Percentiles rank a stretch among this genome's conserved stretches.
Conservation (phyloP, 2,888 invertebrate species). For the Gerosis bhagava region DNA sequence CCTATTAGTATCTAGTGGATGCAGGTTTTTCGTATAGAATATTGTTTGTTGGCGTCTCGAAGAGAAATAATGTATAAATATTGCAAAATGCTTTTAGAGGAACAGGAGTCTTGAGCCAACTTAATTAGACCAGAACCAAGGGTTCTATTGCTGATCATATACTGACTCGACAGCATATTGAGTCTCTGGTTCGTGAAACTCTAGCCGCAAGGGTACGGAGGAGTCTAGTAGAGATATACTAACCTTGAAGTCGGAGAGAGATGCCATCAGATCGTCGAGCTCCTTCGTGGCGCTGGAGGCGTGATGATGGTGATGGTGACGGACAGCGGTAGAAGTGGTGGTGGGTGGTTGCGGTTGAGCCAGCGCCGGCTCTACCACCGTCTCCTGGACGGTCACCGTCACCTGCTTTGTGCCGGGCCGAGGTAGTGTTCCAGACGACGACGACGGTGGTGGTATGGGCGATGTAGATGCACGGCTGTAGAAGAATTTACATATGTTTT, state of each 20-base stretch:
- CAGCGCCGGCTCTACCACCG: conserved; percentile 76
- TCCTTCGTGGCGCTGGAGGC: conserved; percentile 97
- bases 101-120: too few species aligned
- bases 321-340: conserved; percentile 47
- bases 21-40: too few species aligned
- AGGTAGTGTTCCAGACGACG: conserved; percentile 59
- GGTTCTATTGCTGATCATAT: too few species aligned
- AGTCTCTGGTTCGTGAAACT: too few species aligned
- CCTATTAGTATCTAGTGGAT: too few species aligned
- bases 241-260: conserved; percentile 97
- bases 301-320: conserved; percentile 57
- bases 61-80: too few species aligned
- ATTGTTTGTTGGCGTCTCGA: too few species aligned
- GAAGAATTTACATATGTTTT: too few species aligned
- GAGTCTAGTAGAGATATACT: conserved; percentile 16
- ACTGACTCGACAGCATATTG: too few species aligned
- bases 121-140: too few species aligned
- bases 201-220: too few species aligned
- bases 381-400: conserved; percentile 79
- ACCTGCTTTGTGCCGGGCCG: conserved; percentile 82
- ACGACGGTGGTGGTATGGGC: conserved; percentile 50
- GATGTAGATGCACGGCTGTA: conserved; percentile 63
- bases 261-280: conserved; percentile 97
- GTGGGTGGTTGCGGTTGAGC: conserved; percentile 58
- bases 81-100: too few species aligned